Evolutionary conservation across 1,140 invertebrate species (phyloP), one percentile per base, ranked within the genome.

Genomic region (Panulirus ornatus): DNA sequence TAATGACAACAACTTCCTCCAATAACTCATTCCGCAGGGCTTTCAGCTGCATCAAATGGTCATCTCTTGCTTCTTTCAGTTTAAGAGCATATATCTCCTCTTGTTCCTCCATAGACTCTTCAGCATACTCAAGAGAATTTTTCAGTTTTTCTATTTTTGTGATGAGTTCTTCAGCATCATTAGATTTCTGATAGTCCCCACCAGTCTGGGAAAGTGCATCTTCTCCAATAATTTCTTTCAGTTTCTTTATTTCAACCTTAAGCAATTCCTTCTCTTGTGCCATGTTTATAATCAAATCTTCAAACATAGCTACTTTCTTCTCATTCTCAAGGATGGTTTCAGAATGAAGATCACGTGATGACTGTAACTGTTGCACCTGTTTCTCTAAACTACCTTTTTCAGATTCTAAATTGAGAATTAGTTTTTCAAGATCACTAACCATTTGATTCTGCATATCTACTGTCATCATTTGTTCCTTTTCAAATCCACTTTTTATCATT

Each of bases 371-470:
- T 36, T 40, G 42, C n/a, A 89, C 34, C 58, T 92, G 75, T 27
- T 88, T 87, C 40, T 88, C 79, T 30, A 91, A 86, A 16, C 71
- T 70, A 11, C 36, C 54, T 51, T 92, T 92, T 42, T 92, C 90
- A 27, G 42, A 76, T 47, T 92, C 91, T 19, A 92, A 84, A 38
- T 71, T 81, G 19, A 91, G 81, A 40, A 92, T 92, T 2, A 91
- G 66, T 76, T 92, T 91, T 79, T 92, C 91, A 19, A 91, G 79
- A 38, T 92, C 91, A n/a, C 78, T 44, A 11, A 92, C 89, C 91
- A 92, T 92, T 58, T 91, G 73, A 36, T 73, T 83, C 75, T 92
- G 91, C 89, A 92, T 92, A 14, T 91, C 87, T n/a, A 89, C 40
- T 40, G 88, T 58, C 70, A 88, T 85, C 51, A 66, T 84, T 79